These are phyloP conservation scores for Morus bassanus DNA, from an alignment of 2,797 vertebrate genomes.

Conservation along the genomic window DNA sequence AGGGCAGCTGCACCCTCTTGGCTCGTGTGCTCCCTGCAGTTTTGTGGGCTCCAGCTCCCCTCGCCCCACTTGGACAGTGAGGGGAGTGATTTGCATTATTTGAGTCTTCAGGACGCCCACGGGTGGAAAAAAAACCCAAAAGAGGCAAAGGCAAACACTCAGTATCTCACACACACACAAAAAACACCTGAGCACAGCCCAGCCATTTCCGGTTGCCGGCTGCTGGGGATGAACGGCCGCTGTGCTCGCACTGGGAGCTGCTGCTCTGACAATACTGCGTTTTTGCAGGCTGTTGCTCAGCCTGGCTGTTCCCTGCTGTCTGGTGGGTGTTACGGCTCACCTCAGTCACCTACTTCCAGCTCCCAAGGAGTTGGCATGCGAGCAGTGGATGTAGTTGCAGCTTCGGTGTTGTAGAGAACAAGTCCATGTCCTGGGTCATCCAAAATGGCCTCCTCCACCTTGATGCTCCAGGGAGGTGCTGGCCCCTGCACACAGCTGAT, in stretches of 20 bases:
- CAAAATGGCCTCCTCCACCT: background rate
- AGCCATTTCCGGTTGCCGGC: background rate
- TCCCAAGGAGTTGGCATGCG: accelerated
- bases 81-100: background rate
- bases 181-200: background rate
- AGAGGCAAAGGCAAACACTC: background rate
- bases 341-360: background rate
- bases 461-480: background rate
- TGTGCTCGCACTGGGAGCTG: accelerated
- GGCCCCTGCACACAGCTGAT: background rate
- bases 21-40: accelerated
- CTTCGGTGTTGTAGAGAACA: background rate
- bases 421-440: background rate
- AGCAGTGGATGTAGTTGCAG: background rate
- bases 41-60: background rate
- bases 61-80: accelerated
- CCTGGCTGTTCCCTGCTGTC: background rate
- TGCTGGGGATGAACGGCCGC: background rate
- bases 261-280: accelerated
- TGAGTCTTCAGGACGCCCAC: background rate
- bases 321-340: background rate
- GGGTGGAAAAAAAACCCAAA: background rate
- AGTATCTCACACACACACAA: accelerated
- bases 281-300: background rate
- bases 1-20: background rate